Base-by-base conservation (phyloP, 2,797 vertebrate species). In the Girardinus metallicus region DNA sequence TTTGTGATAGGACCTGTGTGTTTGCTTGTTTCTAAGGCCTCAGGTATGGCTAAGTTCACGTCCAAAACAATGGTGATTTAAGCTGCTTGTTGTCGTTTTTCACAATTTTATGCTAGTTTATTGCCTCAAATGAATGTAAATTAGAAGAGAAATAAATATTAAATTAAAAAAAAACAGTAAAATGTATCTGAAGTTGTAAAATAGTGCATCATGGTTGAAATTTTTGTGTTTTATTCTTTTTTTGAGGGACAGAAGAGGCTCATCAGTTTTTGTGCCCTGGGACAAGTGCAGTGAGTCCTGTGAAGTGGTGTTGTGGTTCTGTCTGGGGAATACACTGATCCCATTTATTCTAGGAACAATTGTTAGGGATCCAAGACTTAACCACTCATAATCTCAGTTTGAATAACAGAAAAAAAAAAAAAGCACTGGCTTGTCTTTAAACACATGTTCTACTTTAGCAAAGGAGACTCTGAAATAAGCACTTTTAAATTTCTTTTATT, bases 301-400 rank as follows among this genome's bases (percentile, higher is more conserved):
- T 91, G 92, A 91, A 84, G 83, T 47, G 5, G 74, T 9, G 47
- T 85, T 87, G 82, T 89, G 87, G 81, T 89, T 87, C 60, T 70
- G 83, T 88, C 62, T 3, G 82, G 93, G 93, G 92, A 94, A 93
- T 93, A 89, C 81, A 70, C 85, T 95, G 91, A 95, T 95, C 94
- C 94, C 81, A 81, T 85, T 80, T 94, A 95, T 94, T 93, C 86
- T 91, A 82, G 87, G 87, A 91, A 92, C 95, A 96, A 94, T 94
- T 95, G 95, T 93, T 91, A 80, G 82, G 89, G 93, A 94, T 96
- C 92, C 93, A 76, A 68, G 89, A 91, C 89, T 93, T 92, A 93
- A 90, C 92, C 91, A 89, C 86, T 91, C 82, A 82, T 87, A 87
- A 82, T 93, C 92, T 95, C 91, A 88, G 87, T 88, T 89, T 81